These are phyloP conservation scores for Thaleichthys pacificus DNA, from an alignment of 2,797 vertebrate genomes.

Conservation along the genomic window DNA sequence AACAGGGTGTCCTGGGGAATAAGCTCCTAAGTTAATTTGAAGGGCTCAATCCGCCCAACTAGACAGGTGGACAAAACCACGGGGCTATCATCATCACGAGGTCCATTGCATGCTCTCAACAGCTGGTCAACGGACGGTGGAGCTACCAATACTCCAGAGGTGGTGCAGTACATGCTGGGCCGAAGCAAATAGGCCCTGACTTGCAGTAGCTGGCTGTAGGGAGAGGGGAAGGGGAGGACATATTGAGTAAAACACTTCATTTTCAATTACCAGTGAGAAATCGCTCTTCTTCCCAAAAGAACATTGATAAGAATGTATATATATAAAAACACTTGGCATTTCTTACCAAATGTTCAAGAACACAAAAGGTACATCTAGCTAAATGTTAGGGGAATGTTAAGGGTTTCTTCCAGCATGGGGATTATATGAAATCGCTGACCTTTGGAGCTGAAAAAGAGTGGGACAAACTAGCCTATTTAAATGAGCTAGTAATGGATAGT, in stretches of 20 bases:
- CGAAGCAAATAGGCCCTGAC: constrained; percentile 49
- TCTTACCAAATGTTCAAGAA: too few species aligned
- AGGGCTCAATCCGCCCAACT: constrained; percentile 40
- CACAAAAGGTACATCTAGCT: too few species aligned
- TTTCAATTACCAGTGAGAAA: neutral
- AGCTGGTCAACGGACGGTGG: constrained; percentile 59
- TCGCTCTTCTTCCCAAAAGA: neutral
- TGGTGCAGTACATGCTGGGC: constrained; percentile 46
- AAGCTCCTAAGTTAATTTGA: constrained; percentile 59
- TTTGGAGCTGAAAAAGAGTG: too few species aligned
- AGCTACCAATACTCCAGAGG: constrained; percentile 38
- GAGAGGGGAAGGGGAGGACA: neutral
- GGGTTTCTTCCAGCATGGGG: too few species aligned
- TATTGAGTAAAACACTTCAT: neutral
- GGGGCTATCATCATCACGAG: constrained; percentile 45
- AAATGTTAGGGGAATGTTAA: too few species aligned
- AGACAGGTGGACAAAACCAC: constrained; percentile 63
- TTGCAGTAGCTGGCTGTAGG: constrained; percentile 3
- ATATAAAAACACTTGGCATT: too few species aligned
- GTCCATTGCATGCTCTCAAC: constrained; percentile 57
- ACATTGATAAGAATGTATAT: neutral
- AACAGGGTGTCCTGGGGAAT: constrained; percentile 35
- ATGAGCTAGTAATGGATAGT: too few species aligned
- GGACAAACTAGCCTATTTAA: too few species aligned
- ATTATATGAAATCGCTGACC: too few species aligned